These are phyloP conservation scores for Athene cunicularia DNA, from an alignment of 2,113 vertebrate genomes.

Conservation along the genomic window DNA sequence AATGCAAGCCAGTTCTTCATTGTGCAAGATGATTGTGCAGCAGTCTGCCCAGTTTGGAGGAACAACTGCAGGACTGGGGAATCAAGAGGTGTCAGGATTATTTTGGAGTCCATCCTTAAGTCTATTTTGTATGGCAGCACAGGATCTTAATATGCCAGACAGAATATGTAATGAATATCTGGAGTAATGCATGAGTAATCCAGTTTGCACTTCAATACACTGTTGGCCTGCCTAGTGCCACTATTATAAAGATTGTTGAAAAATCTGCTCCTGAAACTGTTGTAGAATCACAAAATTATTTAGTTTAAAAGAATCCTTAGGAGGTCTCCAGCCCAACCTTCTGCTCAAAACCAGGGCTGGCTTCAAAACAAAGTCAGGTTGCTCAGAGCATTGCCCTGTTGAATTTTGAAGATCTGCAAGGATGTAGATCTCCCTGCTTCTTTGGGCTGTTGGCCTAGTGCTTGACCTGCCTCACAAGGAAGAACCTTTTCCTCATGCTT, in stretches of 20 bases:
- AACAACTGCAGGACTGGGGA: background rate
- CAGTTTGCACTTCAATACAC: background rate
- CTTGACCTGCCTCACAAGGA: background rate
- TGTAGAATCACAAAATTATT: background rate
- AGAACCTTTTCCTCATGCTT: background rate
- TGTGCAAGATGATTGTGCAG: background rate
- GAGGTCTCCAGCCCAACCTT: background rate
- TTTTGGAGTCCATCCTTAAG: background rate
- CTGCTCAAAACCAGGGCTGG: background rate
- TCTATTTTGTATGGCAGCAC: background rate
- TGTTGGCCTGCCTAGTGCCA: background rate
- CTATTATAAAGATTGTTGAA: background rate
- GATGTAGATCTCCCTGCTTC: background rate
- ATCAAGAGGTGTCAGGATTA: background rate
- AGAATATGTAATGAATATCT: background rate
- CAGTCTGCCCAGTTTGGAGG: background rate
- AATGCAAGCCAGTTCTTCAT: background rate
- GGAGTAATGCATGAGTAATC: background rate
- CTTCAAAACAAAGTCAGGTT: background rate
- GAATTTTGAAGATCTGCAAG: background rate
- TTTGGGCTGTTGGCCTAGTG: fast-evolving
- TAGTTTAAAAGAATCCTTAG: background rate
- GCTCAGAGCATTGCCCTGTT: background rate
- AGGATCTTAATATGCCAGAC: background rate
- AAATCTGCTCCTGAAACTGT: background rate